Evolutionary conservation across 2,888 invertebrate species (phyloP).

Genomic region (Mesorhabditis belari): DNA sequence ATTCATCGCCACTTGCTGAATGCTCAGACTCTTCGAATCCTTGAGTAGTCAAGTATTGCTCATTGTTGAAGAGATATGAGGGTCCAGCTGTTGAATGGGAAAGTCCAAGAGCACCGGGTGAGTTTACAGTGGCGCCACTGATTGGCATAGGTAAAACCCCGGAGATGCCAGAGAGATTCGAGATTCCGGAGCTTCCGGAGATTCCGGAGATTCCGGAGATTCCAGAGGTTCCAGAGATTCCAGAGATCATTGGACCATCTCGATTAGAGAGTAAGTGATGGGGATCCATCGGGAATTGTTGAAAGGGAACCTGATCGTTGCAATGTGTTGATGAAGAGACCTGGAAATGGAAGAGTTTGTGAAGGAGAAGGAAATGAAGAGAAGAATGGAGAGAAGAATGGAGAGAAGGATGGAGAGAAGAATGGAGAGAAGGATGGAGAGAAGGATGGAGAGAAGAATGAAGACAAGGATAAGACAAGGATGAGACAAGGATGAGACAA

Average conservation of each 20-base stretch:
- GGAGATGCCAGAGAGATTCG: background rate
- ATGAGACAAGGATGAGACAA: no score
- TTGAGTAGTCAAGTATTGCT: no score
- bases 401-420: no score
- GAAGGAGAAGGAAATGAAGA: constrained; percentile 1
- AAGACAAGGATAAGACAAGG: no score
- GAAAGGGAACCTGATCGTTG: background rate
- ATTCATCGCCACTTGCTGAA: constrained; percentile 20
- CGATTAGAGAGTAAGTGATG: no score
- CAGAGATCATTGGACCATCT: background rate
- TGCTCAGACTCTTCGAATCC: background rate
- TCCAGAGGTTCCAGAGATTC: no score
- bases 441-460: no score
- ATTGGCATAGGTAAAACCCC: constrained; percentile 1
- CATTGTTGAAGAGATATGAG: no score
- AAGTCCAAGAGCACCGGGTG: constrained; percentile 5
- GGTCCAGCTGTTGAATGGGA: no score
- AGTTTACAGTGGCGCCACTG: constrained; percentile 8
- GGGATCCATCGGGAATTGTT: background rate
- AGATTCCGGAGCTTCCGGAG: no score
- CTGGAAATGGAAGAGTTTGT: background rate
- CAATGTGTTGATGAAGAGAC: background rate
- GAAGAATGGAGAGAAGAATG: constrained; percentile 5
- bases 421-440: no score
- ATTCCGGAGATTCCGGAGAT: no score